Percentiles rank a stretch among this genome's conserved stretches.
phyloP scores from a whole-genome alignment of 2,888 invertebrate genomes.

The Hypomecis punctinalis region DNA sequence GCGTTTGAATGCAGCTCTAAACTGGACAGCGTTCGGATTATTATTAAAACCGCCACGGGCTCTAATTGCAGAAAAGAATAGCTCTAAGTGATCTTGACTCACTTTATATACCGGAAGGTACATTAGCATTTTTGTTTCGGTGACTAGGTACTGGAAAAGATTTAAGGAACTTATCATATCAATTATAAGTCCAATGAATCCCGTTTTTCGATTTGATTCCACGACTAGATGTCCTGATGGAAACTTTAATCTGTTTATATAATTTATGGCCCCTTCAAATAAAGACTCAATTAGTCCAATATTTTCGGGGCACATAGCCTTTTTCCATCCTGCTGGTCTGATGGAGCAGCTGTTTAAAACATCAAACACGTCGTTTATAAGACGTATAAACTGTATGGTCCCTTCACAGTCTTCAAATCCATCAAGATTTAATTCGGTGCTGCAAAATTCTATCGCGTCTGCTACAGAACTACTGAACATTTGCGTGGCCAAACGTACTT shows the following conservation, averaged over 20 bases:
- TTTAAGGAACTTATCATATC: neutral
- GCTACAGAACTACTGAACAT: neutral
- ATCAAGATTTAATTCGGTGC: neutral
- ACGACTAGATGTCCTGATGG: neutral
- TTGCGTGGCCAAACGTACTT: neutral
- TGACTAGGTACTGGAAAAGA: neutral
- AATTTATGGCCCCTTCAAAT: neutral
- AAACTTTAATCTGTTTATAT: neutral
- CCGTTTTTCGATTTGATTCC: neutral
- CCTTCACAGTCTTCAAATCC: neutral
- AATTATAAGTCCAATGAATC: neutral
- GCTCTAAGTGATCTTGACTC: neutral
- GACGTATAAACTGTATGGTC: neutral
- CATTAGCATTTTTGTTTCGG: neutral
- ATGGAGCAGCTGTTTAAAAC: neutral
- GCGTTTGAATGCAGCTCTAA: neutral
- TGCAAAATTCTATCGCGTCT: neutral
- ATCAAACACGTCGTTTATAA: neutral
- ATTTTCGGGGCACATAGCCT: neutral
- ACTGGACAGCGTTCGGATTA: neutral
- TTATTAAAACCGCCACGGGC: neutral
- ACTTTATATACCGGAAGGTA: neutral
- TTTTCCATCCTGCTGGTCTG: neutral
- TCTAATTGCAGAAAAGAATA: neutral
- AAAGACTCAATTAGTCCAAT: neutral